Base-by-base conservation (phyloP, 1,140 invertebrate genomes). In the Zelostemma sp. region DNA sequence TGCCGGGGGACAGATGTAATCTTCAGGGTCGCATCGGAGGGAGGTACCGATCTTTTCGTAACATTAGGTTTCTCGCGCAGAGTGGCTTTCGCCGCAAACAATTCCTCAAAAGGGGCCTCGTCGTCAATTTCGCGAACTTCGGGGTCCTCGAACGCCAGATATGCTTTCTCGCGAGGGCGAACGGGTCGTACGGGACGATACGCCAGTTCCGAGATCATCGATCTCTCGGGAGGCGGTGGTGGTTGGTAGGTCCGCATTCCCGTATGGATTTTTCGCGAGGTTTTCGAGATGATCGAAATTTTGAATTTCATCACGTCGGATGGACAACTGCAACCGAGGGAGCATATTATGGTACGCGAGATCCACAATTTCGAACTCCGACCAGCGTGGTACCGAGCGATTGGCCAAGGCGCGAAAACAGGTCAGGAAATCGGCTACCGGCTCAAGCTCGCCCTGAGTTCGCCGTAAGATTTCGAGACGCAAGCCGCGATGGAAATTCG, bases 391-490 rank as follows among this genome's bases (percentile, higher is more conserved):
- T 43, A 50, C 9, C 6, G 33, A 5, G 9, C 41, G 21, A 5
- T 12, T 53, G 5, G 51, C 46, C 1, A 53, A 14, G 0, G 38
- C 40, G 2, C 45, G 58, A 5, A 60, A 5, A 33, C 57, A 60
- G 0, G 57, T 60, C 15, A 60, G 28, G 12, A 33, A 60, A 18
- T 60, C 48, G 1, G 48, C 48, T 9, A 60, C 58, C 17, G 40
- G 17, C 43, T 53, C 58, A 1, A 35, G 25, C 12, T 61, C 58
- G 6, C 58, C 57, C 12, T 60, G 57, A 1, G 57, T 60, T 3
- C 25, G 25, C 25, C 25, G 25, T 28, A 28, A 28, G 0, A 63
- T 48, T 11, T 63, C 60, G 0, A 19, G 1, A 18, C 25, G 43
- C 0, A 62, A 9, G 1, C 14, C 16, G 28, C 19, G 54, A 12